Evolutionary conservation across 2,797 vertebrate genomes (phyloP).

Genomic region (Phataginus tricuspis): DNA sequence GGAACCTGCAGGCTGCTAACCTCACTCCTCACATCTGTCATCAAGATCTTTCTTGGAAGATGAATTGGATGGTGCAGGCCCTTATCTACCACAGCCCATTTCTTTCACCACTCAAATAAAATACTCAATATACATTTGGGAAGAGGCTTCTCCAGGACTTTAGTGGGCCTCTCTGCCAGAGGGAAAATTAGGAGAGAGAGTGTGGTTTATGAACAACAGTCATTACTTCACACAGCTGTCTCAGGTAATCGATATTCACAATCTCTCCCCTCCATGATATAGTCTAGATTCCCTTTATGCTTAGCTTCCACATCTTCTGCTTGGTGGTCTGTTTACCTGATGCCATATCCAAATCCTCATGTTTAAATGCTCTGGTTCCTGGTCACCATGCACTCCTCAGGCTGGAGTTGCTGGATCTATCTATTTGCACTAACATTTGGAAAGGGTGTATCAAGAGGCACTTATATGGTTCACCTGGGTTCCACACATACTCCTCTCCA

Average conservation of each 20-base stretch:
- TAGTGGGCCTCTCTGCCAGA: background rate
- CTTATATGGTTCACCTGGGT: background rate
- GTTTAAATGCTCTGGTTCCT: too few relatives aligned
- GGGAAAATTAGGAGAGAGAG: background rate
- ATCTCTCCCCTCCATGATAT: background rate
- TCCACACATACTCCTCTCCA: background rate
- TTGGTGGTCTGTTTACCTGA: background rate
- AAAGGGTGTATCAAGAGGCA: background rate
- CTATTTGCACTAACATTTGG: background rate
- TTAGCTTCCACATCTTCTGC: background rate
- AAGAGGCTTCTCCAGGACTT: background rate
- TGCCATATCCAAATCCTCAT: background rate
- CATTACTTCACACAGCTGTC: background rate
- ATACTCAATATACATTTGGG: background rate
- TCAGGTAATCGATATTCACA: background rate
- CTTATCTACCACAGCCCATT: background rate
- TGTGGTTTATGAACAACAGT: background rate
- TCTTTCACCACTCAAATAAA: background rate
- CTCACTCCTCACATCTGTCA: background rate
- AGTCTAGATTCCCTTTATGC: background rate
- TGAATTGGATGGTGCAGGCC: background rate
- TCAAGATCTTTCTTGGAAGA: background rate
- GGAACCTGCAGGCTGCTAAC: background rate
- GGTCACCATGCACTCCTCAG: background rate
- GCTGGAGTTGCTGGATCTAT: background rate